Percentiles rank a stretch among this genome's conserved stretches.
phyloP scores from a whole-genome alignment of 1,140 invertebrate species.

The Hyles vespertilio region DNA sequence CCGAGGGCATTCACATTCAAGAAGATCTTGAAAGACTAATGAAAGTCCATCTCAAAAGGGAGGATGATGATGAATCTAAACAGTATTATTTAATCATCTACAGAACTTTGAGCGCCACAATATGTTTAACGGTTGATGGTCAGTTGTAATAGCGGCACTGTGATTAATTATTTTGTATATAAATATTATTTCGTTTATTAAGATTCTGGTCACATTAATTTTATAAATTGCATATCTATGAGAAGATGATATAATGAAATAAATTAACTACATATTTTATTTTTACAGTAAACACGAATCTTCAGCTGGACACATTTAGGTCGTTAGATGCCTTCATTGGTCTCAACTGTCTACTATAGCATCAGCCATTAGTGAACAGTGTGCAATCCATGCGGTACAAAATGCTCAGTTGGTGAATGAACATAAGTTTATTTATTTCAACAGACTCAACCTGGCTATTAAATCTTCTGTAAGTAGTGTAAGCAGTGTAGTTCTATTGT shows the following conservation, averaged over 20 bases:
- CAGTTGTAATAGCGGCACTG: constrained; percentile 24
- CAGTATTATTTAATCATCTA: constrained; percentile 87
- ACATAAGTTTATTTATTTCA: constrained; percentile 88
- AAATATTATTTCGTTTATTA: no score
- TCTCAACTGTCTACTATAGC: constrained; percentile 81
- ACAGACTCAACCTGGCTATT: constrained; percentile 90
- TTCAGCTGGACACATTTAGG: constrained; percentile 81
- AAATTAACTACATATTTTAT: background rate
- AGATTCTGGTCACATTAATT: no score
- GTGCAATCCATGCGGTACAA: constrained; percentile 75
- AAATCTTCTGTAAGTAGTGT: constrained; percentile 82
- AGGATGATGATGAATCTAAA: constrained; percentile 76
- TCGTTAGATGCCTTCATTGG: constrained; percentile 84
- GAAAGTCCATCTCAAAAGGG: constrained; percentile 81
- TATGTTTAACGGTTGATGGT: constrained; percentile 87
- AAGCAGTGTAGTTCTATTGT: background rate
- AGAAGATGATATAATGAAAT: background rate
- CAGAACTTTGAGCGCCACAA: constrained; percentile 84
- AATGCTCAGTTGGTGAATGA: constrained; percentile 55
- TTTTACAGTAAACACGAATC: constrained; percentile 58
- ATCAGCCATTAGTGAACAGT: constrained; percentile 85
- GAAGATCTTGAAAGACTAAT: constrained; percentile 83
- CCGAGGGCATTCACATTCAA: constrained; percentile 72
- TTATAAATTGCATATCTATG: no score
- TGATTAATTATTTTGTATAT: no score